Percentiles rank a stretch among this genome's conserved stretches.
Conservation (phyloP, 35 echinoderm and acorn worm species). For the Heliocidaris tuberculata region DNA sequence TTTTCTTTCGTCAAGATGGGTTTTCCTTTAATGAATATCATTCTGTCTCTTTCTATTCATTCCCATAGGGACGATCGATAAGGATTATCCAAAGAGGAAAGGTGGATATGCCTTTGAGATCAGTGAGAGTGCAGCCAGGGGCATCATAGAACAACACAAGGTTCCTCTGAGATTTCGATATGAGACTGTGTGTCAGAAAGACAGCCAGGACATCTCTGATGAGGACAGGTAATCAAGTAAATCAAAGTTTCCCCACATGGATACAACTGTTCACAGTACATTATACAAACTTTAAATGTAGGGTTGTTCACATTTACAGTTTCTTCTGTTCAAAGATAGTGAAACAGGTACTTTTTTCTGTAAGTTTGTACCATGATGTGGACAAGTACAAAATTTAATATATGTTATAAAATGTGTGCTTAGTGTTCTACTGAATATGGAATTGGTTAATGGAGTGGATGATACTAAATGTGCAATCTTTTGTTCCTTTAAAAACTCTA, state of each 20-base stretch:
- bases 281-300: too few species aligned
- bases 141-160: slow-evolving; percentile 26
- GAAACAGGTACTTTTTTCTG: too few species aligned
- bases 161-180: slow-evolving; percentile 40
- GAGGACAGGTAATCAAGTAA: slow-evolving; percentile 55
- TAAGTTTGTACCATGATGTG: too few species aligned
- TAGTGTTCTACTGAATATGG: too few species aligned
- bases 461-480: too few species aligned
- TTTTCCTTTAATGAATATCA: background rate
- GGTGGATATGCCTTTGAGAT: slow-evolving; percentile 80
- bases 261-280: too few species aligned
- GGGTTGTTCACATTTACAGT: too few species aligned
- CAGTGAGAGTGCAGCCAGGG: slow-evolving; percentile 48
- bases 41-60: background rate
- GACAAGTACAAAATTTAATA: too few species aligned
- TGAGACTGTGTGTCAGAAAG: slow-evolving; percentile 67
- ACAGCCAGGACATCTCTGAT: slow-evolving; percentile 69
- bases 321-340: too few species aligned
- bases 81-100: slow-evolving; percentile 61
- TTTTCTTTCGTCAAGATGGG: background rate
- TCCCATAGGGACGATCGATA: slow-evolving; percentile 74
- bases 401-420: too few species aligned
- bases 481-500: too few species aligned
- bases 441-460: too few species aligned
- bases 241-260: background rate